A percentile compares a stretch with the other conserved stretches of the same genome.
Conservation (phyloP, 2,797 vertebrate genomes). For the Sebastes wilsoni region DNA sequence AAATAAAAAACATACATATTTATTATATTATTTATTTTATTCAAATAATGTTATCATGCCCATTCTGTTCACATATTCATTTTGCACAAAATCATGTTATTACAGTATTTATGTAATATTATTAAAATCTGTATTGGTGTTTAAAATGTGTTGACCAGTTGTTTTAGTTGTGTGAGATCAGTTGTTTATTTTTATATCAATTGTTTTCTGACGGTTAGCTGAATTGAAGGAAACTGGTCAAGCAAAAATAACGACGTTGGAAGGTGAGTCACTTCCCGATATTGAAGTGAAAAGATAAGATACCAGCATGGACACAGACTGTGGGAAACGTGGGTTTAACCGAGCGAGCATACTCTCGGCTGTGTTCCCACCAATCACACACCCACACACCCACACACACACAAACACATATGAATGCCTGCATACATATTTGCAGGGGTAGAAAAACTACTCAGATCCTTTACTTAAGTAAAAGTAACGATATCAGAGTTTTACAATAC, state of each 20-base stretch:
- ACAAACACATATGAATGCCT: background rate
- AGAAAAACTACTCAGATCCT: background rate
- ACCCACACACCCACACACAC: background rate
- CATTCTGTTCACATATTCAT: background rate
- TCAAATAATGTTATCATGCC: too few relatives aligned
- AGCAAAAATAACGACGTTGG: background rate
- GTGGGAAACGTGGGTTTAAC: conserved; percentile 11
- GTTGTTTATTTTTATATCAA: background rate
- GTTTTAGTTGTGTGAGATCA: background rate
- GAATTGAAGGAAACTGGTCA: background rate
- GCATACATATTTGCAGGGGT: background rate
- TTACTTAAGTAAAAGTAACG: background rate
- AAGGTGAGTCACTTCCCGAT: conserved; percentile 1
- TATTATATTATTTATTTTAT: background rate
- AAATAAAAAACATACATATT: background rate
- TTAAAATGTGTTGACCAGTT: background rate
- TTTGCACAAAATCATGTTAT: background rate
- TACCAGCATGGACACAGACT: background rate
- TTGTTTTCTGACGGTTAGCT: background rate
- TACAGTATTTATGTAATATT: background rate
- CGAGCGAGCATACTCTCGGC: background rate
- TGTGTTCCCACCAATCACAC: background rate
- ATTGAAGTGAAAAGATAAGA: background rate
- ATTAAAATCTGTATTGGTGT: background rate
- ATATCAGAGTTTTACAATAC: background rate